Conservation (phyloP, 2,113 vertebrate genomes). For the Asarcornis scutulata region DNA sequence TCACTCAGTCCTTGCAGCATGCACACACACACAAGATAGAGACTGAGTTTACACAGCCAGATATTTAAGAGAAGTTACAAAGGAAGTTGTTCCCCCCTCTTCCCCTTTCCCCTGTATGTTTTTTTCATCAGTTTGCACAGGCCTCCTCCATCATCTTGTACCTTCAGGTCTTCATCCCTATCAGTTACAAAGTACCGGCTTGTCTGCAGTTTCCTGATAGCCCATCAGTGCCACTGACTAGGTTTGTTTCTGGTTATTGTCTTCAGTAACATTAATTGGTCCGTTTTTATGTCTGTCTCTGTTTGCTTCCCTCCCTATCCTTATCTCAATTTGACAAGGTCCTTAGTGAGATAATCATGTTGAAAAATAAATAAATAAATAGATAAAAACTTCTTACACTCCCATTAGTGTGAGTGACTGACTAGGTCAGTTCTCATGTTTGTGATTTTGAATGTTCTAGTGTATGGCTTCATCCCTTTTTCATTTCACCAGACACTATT, state of each 20-base stretch:
- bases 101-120: background rate
- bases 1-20: background rate
- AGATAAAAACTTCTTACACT: background rate
- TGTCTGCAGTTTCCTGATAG: background rate
- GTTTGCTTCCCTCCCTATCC: background rate
- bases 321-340: background rate
- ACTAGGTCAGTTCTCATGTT: background rate
- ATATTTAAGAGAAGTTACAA: background rate
- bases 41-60: background rate
- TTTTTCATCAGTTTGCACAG: background rate
- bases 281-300: background rate
- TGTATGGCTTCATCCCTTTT: background rate
- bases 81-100: background rate
- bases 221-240: background rate
- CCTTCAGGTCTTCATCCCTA: background rate
- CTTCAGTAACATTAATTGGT: background rate
- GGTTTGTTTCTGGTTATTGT: background rate
- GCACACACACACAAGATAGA: background rate
- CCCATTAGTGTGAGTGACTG: background rate
- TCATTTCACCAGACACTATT: background rate
- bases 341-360: background rate
- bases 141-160: background rate
- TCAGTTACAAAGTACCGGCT: background rate
- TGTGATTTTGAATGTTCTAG: background rate
- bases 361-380: background rate